These are phyloP conservation scores for Apus apus DNA, from an alignment of 2,113 vertebrate genomes.

Conservation along the genomic window DNA sequence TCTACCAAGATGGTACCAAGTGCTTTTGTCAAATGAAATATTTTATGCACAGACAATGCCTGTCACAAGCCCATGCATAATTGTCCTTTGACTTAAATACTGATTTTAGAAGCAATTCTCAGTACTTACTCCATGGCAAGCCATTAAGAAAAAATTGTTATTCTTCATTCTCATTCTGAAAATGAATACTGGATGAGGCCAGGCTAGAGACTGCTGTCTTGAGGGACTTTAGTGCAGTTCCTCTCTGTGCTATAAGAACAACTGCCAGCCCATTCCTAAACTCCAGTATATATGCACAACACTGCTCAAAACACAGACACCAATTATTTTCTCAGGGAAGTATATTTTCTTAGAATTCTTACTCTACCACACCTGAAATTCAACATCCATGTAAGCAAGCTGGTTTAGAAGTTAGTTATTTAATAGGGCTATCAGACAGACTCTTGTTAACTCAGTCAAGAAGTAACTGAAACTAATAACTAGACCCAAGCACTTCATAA, in stretches of 20 bases:
- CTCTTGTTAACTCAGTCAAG: background rate
- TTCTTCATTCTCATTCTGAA: background rate
- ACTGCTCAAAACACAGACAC: background rate
- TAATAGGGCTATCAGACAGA: background rate
- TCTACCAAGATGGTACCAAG: background rate
- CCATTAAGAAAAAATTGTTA: background rate
- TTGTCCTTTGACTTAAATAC: background rate
- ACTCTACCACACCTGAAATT: background rate
- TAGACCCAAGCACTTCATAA: background rate
- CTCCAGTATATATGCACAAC: background rate
- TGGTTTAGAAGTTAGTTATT: background rate
- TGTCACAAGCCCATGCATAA: background rate
- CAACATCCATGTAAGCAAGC: background rate
- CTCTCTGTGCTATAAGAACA: rapidly evolving
- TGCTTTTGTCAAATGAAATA: background rate
- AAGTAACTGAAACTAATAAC: background rate
- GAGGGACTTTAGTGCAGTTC: background rate
- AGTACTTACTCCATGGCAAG: background rate
- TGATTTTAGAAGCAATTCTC: background rate
- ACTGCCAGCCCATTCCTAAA: background rate
- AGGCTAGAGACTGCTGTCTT: background rate
- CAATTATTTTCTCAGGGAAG: background rate
- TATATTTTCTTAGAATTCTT: background rate
- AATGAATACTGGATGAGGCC: background rate
- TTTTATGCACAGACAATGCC: background rate